These are phyloP conservation scores for Pluvialis apricaria DNA, from an alignment of 2,113 vertebrate species.

Conservation along the genomic window DNA sequence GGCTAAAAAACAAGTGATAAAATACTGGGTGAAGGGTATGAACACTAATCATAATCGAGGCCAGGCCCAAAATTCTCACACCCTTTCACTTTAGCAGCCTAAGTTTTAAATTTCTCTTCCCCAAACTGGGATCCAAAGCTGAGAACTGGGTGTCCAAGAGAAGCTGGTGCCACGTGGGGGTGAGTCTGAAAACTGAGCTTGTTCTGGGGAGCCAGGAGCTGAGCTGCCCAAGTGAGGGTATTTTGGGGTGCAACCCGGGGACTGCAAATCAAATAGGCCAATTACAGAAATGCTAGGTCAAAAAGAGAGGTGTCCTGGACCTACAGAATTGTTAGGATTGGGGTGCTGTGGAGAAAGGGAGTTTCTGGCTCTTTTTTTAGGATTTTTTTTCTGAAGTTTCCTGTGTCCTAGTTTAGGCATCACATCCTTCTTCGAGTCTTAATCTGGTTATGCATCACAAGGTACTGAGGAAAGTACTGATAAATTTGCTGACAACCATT, in stretches of 20 bases:
- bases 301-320: neutral
- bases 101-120: neutral
- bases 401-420: neutral
- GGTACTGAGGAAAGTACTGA: neutral
- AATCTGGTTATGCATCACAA: neutral
- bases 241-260: accelerated
- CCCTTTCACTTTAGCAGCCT: neutral
- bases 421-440: neutral
- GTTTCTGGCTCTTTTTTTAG: neutral
- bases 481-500: neutral
- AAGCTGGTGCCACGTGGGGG: neutral
- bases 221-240: neutral
- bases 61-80: neutral
- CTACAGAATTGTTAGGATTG: neutral
- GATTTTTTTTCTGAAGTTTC: neutral
- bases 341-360: neutral
- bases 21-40: neutral
- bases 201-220: neutral
- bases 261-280: neutral
- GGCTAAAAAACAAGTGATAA: neutral
- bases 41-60: neutral
- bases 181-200: neutral
- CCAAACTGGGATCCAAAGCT: neutral
- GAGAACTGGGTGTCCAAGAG: neutral
- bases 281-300: neutral